Percentiles rank a stretch among this genome's conserved stretches.
These are phyloP conservation scores for Fissipunctia ypsillon DNA, from an alignment of 2,888 invertebrate genomes.

Conservation along the genomic window DNA sequence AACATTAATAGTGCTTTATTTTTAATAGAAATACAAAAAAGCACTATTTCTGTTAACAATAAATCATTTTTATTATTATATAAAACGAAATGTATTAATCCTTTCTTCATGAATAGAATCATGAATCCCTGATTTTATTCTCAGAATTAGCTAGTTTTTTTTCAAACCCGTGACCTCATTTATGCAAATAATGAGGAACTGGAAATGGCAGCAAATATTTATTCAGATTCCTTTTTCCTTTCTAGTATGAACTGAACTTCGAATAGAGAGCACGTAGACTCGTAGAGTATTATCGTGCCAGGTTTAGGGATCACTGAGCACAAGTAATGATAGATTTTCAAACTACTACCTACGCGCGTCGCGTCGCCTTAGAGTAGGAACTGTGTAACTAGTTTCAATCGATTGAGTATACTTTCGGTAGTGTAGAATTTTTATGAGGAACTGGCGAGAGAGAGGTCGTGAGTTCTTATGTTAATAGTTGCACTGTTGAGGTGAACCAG, in stretches of 20 bases:
- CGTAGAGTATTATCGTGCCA: conserved; percentile 34
- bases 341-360: conserved; percentile 17
- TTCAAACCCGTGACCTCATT: conserved; percentile 26
- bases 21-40: too few relatives aligned
- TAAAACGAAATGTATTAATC: neutral
- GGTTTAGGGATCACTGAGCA: conserved; percentile 45
- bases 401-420: conserved; percentile 2
- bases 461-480: too few relatives aligned
- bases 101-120: neutral
- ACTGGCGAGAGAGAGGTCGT: neutral
- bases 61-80: neutral
- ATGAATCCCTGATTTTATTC: neutral
- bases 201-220: conserved; percentile 43
- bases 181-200: conserved; percentile 34
- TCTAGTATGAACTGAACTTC: conserved; percentile 12
- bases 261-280: conserved; percentile 37
- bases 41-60: neutral
- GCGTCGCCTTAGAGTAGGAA: conserved; percentile 4
- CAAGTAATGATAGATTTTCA: conserved; percentile 44
- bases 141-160: conserved; percentile 1
- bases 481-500: too few relatives aligned
- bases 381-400: conserved; percentile 14
- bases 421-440: neutral
- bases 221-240: conserved; percentile 28
- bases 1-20: neutral